Evolutionary conservation across 2,888 invertebrate genomes (phyloP), one percentile per base, ranked within the genome.

Genomic region (Parnassius smintheus): DNA sequence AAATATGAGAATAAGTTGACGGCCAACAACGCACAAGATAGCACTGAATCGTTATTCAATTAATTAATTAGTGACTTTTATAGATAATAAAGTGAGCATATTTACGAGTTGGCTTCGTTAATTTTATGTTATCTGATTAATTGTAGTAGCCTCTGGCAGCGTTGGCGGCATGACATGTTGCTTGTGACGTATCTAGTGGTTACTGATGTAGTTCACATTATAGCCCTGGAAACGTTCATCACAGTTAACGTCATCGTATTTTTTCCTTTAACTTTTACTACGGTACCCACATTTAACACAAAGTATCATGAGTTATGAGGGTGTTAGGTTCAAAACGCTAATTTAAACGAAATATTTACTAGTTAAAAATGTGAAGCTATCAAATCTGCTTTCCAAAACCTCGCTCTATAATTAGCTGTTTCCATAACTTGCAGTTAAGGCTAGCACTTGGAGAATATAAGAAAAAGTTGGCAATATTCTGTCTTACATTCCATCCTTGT

Each of bases 31-130:
- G 74, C 72, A 82, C 70, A 81, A 78, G 78, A 82, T 76, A 74
- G 71, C 78, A 84, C 77, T 88, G 83, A 84, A 87, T 91, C 90
- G 90, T 88, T 85, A 82, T 80, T 81, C 87, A 88, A 91, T 91
- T 91, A 90, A 91, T 91, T 91, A 89, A 88, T 88, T 82, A 85
- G 79, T 85, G 88, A 86, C 89, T 81, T 91, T 91, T 88, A 91
- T 89, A 83, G 90, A 87, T 88, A 85, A 80, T 91, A 88, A 89
- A 90, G 76, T 76, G 77, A 83, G 78, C 77, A 78, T 86, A 84
- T 91, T 90, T 90, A 91, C 81, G 90, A 85, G 83, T 79, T 75
- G 75, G 77, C 78, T 87, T 84, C 83, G 86, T 87, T 88, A 88
- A 85, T 86, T 88, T 88, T 85, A 87, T 85, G 83, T 84, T 85